These are phyloP conservation scores for Augochlora pura DNA, from an alignment of 1,140 invertebrate genomes.

Conservation along the genomic window DNA sequence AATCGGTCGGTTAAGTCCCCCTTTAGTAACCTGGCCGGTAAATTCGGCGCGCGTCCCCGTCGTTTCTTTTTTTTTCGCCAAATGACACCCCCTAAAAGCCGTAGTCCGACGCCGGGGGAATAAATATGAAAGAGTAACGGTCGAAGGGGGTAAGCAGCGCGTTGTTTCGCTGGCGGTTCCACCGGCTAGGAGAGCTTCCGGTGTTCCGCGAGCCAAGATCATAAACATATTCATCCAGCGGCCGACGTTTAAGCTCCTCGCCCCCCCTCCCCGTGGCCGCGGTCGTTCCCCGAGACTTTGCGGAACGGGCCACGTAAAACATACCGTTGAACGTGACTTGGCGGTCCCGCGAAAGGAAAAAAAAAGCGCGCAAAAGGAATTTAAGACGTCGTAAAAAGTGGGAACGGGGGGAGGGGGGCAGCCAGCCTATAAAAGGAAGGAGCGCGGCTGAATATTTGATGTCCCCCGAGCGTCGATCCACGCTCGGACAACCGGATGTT, in stretches of 20 bases:
- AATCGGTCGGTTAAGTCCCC: not conserved
- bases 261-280: not conserved
- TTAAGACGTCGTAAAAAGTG: conserved; percentile 38
- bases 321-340: conserved; percentile 39
- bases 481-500: conserved; percentile 24
- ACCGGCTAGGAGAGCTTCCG: not conserved
- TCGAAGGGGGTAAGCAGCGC: conserved; percentile 1
- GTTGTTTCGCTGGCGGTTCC: not conserved
- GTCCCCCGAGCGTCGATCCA: conserved; percentile 27
- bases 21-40: not conserved
- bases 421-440: conserved; percentile 34
- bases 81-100: conserved; percentile 10
- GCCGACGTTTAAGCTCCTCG: conserved; percentile 14
- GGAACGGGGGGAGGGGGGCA: conserved; percentile 6
- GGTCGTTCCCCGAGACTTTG: not conserved
- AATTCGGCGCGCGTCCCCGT: not conserved
- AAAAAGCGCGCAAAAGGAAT: conserved; percentile 36
- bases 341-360: conserved; percentile 19
- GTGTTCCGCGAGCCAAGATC: conserved; percentile 30
- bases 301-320: conserved; percentile 31
- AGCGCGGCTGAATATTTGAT: conserved; percentile 21
- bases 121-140: conserved; percentile 34
- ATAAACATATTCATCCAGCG: conserved; percentile 41
- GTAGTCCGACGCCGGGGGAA: not conserved
- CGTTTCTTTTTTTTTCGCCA: not conserved